These are phyloP conservation scores for Glareola pratincola DNA, from an alignment of 2,113 vertebrate genomes.

Conservation along the genomic window DNA sequence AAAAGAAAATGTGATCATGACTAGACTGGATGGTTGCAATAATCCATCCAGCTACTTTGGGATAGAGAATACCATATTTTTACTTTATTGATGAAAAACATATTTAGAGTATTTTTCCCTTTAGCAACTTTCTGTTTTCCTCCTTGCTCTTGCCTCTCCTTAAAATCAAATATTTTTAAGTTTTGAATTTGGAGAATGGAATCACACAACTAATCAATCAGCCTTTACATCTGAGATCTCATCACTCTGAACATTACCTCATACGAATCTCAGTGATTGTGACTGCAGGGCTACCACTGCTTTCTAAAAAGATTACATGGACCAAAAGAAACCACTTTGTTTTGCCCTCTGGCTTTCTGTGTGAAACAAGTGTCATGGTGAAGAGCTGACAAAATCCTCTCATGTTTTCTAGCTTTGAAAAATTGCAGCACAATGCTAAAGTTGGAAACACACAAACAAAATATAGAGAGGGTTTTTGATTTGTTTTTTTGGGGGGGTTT, in stretches of 20 bases:
- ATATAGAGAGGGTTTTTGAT: background rate
- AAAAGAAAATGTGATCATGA: constrained; percentile 18
- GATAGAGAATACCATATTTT: background rate
- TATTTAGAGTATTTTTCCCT: background rate
- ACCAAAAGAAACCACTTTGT: constrained; percentile 61
- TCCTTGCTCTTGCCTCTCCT: background rate
- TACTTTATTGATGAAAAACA: background rate
- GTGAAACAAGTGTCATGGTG: constrained; percentile 49
- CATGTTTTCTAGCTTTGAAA: constrained; percentile 41
- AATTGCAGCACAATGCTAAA: background rate
- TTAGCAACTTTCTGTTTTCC: background rate
- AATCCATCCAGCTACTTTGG: constrained; percentile 17
- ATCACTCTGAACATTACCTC: background rate
- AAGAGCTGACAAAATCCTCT: constrained; percentile 60
- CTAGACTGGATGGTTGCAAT: background rate
- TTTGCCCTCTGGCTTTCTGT: constrained; percentile 67
- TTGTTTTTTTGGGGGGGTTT: background rate
- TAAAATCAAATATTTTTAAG: background rate
- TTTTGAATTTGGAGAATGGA: background rate
- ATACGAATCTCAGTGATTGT: background rate
- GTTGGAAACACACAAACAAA: background rate
- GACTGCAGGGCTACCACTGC: constrained; percentile 33
- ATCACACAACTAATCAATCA: background rate
- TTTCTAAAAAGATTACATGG: constrained; percentile 52
- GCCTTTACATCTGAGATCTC: constrained; percentile 8